phyloP scores from a whole-genome alignment of 2,113 vertebrate genomes.

The Nicator chloris region DNA sequence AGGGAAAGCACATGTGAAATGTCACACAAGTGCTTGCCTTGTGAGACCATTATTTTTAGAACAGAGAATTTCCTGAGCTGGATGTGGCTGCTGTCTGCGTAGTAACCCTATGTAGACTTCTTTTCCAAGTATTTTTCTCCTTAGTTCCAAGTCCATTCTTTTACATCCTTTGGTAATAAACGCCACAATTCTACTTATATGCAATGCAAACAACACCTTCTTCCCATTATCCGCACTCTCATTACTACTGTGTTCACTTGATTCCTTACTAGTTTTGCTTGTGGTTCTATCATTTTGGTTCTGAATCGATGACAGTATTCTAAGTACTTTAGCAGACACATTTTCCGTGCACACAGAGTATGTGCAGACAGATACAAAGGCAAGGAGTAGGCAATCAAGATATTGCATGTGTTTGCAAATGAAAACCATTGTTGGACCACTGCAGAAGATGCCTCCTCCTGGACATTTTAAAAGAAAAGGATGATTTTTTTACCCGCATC shows the following conservation, averaged over 20 bases:
- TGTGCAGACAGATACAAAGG: neutral
- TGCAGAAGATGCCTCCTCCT: neutral
- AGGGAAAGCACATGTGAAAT: neutral
- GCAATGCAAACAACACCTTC: neutral
- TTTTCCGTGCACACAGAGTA: neutral
- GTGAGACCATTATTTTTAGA: conserved; percentile 26
- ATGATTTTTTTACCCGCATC: rapidly evolving
- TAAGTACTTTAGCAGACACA: neutral
- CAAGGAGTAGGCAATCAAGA: neutral
- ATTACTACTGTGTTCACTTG: neutral
- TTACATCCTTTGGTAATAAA: neutral
- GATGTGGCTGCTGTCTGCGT: neutral
- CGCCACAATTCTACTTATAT: no score
- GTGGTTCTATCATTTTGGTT: neutral
- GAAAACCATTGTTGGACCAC: neutral
- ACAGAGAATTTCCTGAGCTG: conserved; percentile 34
- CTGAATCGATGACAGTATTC: neutral
- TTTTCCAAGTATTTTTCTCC: neutral
- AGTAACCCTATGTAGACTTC: neutral
- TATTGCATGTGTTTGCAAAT: neutral
- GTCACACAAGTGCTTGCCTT: neutral
- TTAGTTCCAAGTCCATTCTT: neutral
- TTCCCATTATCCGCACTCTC: neutral
- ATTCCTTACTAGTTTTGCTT: neutral
- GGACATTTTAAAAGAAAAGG: neutral